Evolutionary conservation across 2,888 invertebrate genomes (phyloP).

Genomic region (Troilus luridus): DNA sequence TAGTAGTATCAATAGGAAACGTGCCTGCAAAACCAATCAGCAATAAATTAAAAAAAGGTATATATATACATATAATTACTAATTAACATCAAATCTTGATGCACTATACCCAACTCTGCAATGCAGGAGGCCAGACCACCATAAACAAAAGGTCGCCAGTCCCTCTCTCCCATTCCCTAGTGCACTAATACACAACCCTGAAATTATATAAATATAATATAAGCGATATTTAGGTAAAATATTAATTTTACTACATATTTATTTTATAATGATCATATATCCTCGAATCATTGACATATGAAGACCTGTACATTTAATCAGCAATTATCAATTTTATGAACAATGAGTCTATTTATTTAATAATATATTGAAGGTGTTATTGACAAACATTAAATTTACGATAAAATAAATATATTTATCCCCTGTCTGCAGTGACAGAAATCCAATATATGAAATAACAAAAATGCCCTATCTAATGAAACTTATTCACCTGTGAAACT

Average conservation of each 20-base stretch:
- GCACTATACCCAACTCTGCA: constrained; percentile 88
- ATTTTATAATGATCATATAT: neutral
- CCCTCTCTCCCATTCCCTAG: constrained; percentile 78
- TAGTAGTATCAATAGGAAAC: constrained; percentile 96
- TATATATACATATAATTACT: neutral
- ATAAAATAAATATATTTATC: neutral
- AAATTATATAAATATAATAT: neutral
- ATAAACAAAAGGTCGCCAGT: constrained; percentile 95
- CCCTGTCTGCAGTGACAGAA: neutral
- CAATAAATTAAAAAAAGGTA: neutral
- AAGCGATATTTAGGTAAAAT: neutral
- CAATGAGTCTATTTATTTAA: neutral
- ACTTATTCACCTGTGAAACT: neutral
- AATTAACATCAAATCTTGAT: constrained; percentile 44
- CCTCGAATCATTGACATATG: neutral
- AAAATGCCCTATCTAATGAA: neutral
- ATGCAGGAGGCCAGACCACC: constrained; percentile 94
- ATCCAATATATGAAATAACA: neutral
- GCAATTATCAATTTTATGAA: neutral
- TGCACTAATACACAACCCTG: neutral
- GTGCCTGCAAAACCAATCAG: constrained; percentile 77
- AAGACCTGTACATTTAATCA: neutral
- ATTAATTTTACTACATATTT: neutral
- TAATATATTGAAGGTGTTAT: neutral
- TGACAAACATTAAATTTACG: neutral